Evolutionary conservation across 2,113 vertebrate species (phyloP).

Genomic region (Trochalopteron elliotii): DNA sequence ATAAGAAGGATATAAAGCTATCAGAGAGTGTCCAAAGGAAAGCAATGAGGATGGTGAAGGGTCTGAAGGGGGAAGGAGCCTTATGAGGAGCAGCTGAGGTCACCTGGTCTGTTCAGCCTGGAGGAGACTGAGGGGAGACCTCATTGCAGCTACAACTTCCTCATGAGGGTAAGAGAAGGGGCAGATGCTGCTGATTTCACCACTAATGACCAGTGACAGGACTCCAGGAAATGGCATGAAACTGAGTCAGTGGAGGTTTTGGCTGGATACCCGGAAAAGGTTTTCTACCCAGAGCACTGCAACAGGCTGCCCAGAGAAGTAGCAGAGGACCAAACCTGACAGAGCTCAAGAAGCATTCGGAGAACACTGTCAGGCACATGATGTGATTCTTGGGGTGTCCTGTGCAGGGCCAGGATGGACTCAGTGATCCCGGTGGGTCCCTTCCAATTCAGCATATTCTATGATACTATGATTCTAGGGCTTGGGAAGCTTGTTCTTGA

Average conservation of each 20-base stretch:
- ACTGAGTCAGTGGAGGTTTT: background rate
- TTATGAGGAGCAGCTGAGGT: background rate
- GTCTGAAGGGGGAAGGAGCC: background rate
- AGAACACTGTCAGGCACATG: background rate
- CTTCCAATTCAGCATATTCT: background rate
- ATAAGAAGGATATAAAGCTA: background rate
- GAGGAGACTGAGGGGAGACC: background rate
- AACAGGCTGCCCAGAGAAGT: background rate
- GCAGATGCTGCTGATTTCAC: background rate
- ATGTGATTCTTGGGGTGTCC: background rate
- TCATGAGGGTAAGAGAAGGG: background rate
- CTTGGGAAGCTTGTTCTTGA: background rate
- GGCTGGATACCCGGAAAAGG: background rate
- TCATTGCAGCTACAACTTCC: background rate
- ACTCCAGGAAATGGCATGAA: background rate
- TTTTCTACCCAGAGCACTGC: background rate
- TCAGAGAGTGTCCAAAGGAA: background rate
- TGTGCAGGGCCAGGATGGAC: background rate
- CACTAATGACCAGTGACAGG: background rate
- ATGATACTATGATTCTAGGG: background rate
- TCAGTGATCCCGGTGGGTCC: background rate
- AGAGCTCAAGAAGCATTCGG: background rate
- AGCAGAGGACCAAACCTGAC: background rate
- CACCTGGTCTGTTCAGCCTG: background rate
- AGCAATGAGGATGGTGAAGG: rapidly evolving